Base-by-base conservation (phyloP, 2,113 vertebrate species). In the Passer domesticus region DNA sequence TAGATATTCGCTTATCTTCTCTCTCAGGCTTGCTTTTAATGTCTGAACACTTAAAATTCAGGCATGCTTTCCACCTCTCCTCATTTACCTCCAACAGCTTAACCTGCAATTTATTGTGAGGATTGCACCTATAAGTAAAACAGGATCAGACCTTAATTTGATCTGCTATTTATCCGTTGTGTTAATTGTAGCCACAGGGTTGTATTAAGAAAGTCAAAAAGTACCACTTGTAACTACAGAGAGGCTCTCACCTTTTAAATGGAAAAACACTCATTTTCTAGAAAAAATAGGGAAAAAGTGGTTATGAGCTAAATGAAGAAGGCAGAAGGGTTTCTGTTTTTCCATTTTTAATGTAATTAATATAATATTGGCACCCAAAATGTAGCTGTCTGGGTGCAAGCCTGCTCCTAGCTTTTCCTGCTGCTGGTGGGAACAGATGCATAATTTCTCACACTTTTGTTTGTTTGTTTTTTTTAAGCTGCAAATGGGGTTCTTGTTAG, bases 101-200 rank as follows among this genome's bases (percentile, higher is more conserved):
- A 96, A 75, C 83, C 66, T 93, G 83, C 90, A 94, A 93, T 95
- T 95, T 83, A 82, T 72, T 78, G 73, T 69, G 83, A 94, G 76
- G 79, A 92, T 96, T 95, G 53, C 67, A 82, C 83, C 90, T 58
- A 11, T 24, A 53, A 96, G 90, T 72, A 84, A 94, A 93, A 70
- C 90, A 90, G 93, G 86, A 96, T 97, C 77, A 96, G 95, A 89
- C 95, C 92, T 94, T 96, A 97, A 96, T 97, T 97, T 96, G 92
- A 79, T 92, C 83, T 95, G 90, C 88, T 97, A 93, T 96, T 97
- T 97, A 96, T 95, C 77, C 46, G 46, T 90, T 91, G 68, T 92
- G 95, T 96, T 96, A 96, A 97, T 97, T 97, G 96, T 96, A 97
- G 95, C 96, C 95, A 93, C 95, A 95, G 92, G 96, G 86, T 96